Base-by-base conservation (phyloP, 2,797 vertebrate species). In the Echiichthys vipera region DNA sequence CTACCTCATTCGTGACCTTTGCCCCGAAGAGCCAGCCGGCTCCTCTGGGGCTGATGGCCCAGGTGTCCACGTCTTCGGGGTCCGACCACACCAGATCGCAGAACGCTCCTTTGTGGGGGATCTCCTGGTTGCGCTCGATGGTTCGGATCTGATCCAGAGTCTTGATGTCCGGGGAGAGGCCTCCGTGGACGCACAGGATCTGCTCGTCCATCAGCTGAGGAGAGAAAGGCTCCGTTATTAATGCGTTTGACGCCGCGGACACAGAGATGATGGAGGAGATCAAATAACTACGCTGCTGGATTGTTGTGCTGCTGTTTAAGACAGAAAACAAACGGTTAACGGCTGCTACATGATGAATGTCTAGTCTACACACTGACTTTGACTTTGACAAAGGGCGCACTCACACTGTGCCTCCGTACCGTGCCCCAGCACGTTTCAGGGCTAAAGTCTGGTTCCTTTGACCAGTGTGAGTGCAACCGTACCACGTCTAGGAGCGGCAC, bases 21-120 rank as follows among this genome's bases (percentile, higher is more conserved):
- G 98, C 98, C 0, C 98, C 98, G 58, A 99, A 99, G 25, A 99
- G 95, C 98, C 98, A 99, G 34, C 98, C 98, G 0, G 98, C 98
- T 68, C 98, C 98, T 7, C 98, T 93, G 0, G 98, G 98, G 67
- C 98, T 99, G 87, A 99, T 98, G 30, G 98, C 98, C 98, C 98
- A 99, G 2, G 98, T 99, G 80, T 99, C 98, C 4, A 99, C 98
- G 1, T 99, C 98, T 62, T 99, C 98, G 0, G 98, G 98, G 75
- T 99, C 98, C 0, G 98, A 99, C 98, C 98, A 99, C 5, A 99
- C 98, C 15, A 99, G 94, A 81, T 99, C 98, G 58, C 98, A 99
- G 80, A 99, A 99, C 0, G 98, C 98, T 80, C 98, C 98, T 95
- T 99, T 99, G 91, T 99, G 98, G 17, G 98, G 98, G 59, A 99